These are phyloP conservation scores for Melanocharis versteri DNA, from an alignment of 2,113 vertebrate species.

Conservation along the genomic window DNA sequence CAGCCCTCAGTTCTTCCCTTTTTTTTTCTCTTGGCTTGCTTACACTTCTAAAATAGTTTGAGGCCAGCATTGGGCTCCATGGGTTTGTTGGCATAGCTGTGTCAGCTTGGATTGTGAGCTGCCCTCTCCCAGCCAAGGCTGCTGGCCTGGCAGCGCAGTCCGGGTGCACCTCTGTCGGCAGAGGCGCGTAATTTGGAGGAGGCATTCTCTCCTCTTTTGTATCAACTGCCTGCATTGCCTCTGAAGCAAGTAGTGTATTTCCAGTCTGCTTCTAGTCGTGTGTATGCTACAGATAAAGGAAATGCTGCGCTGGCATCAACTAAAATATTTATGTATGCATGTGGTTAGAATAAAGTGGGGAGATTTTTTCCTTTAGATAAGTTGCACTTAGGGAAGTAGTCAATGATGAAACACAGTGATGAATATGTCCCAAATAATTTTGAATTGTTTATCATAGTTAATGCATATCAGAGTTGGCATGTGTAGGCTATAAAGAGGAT, in stretches of 20 bases:
- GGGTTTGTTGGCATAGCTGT: background rate
- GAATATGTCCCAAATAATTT: background rate
- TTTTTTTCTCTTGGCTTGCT: background rate
- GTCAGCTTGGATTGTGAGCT: background rate
- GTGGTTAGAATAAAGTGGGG: background rate
- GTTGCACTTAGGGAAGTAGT: background rate
- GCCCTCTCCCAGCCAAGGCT: background rate
- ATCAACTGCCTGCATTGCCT: background rate
- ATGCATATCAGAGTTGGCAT: background rate
- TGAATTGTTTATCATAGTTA: background rate
- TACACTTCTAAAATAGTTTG: constrained; percentile 3
- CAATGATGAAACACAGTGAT: background rate
- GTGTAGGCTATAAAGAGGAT: background rate
- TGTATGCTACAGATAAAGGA: background rate
- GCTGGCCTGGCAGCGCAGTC: background rate
- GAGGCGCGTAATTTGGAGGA: fast-evolving
- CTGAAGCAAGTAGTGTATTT: background rate
- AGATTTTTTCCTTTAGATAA: background rate
- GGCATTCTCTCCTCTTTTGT: background rate
- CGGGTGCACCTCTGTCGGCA: fast-evolving
- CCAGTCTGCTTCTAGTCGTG: background rate
- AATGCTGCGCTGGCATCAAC: fast-evolving
- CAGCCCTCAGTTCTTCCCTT: background rate
- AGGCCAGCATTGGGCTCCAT: background rate
- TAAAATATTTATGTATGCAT: background rate